Conservation (phyloP, 2,113 vertebrate species). For the Phaethon lepturus region DNA sequence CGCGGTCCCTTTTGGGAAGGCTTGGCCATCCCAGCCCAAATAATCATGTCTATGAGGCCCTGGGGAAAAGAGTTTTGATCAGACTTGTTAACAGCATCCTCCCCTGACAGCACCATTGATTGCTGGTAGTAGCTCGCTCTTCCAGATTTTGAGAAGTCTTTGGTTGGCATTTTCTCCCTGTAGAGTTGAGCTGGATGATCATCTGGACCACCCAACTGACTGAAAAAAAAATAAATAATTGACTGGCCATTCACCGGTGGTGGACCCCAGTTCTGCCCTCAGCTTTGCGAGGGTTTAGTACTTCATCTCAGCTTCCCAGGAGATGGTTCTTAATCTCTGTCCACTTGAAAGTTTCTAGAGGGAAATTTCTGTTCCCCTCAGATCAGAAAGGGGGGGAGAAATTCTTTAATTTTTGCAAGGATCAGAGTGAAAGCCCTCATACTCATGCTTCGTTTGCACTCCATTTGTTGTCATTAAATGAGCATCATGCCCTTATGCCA, state of each 20-base stretch:
- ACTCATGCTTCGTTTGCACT: neutral
- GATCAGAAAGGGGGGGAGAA: neutral
- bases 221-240: neutral
- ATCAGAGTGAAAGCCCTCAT: neutral
- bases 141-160: neutral
- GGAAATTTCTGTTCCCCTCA: neutral
- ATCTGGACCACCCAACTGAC: neutral
- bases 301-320: neutral
- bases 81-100: neutral
- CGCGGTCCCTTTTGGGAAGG: fast-evolving
- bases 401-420: neutral
- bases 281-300: neutral
- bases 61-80: neutral
- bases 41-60: neutral
- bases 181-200: neutral
- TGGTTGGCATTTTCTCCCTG: neutral
- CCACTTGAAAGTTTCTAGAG: neutral
- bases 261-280: neutral
- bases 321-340: neutral
- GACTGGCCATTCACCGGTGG: neutral
- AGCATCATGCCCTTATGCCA: neutral
- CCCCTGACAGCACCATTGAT: neutral
- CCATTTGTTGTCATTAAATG: neutral
- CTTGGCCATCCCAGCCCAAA: neutral
- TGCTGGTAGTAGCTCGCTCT: neutral